Percentiles rank a stretch among this genome's conserved stretches.
Conservation (phyloP, 37 sponge, comb jelly and placozoan species). For the Haliclona indistincta region DNA sequence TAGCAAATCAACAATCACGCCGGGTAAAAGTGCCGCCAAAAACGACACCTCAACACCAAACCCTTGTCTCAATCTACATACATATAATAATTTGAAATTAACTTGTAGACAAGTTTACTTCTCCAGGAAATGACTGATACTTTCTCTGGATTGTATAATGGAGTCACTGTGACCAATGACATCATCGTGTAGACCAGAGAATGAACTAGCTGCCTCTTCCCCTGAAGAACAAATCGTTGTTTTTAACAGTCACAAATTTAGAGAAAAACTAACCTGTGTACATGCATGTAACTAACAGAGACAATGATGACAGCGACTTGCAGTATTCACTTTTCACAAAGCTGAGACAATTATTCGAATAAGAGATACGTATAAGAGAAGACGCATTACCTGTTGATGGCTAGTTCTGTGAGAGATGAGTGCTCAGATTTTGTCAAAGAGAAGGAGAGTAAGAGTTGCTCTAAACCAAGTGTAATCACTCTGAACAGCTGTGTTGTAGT, state of each 20-base stretch:
- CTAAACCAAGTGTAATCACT: conserved; percentile 42
- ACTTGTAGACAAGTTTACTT: conserved; percentile 7
- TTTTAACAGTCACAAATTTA: background rate
- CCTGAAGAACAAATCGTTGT: too few species aligned
- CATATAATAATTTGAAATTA: background rate
- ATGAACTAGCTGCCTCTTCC: conserved; percentile 50
- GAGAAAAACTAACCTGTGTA: conserved; percentile 49
- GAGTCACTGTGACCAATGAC: conserved; percentile 14
- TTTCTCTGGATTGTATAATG: conserved; percentile 48
- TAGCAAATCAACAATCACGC: conserved; percentile 59
- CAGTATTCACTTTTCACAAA: conserved; percentile 29
- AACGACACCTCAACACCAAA: conserved; percentile 7
- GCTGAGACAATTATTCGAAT: background rate
- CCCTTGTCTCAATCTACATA: conserved; percentile 55
- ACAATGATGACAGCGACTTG: conserved; percentile 36
- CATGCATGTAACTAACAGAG: conserved; percentile 53
- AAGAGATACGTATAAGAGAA: too few species aligned
- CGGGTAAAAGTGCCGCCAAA: conserved; percentile 50
- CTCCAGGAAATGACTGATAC: conserved; percentile 40
- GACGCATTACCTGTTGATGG: conserved; percentile 30
- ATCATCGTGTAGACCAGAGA: conserved; percentile 7
- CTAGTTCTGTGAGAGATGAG: conserved; percentile 3
- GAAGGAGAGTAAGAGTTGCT: conserved; percentile 55
- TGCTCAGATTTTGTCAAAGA: conserved; percentile 38
- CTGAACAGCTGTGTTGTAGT: conserved; percentile 44